Conservation (phyloP, 2,888 invertebrate species). For the Willowsia nigromaculata region DNA sequence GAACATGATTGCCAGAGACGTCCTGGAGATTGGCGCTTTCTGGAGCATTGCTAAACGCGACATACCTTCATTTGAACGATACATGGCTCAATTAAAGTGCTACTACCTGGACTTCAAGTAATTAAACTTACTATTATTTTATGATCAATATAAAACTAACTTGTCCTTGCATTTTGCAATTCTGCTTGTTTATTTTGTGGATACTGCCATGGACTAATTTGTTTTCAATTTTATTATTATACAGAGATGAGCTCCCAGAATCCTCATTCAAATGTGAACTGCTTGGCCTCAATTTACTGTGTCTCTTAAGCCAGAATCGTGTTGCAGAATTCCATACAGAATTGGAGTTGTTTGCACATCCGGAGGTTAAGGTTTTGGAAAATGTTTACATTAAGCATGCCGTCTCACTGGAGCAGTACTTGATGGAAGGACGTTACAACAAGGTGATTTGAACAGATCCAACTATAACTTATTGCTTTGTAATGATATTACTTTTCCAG, state of each 20-base stretch:
- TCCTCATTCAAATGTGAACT: slow-evolving; percentile 97
- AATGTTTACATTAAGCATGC: slow-evolving; percentile 97
- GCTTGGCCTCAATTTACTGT: slow-evolving; percentile 95
- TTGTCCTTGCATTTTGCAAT: too few relatives aligned
- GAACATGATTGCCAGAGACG: slow-evolving; percentile 84
- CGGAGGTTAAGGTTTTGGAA: slow-evolving; percentile 92
- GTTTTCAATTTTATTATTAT: not conserved
- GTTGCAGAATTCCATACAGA: slow-evolving; percentile 99
- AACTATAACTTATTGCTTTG: too few relatives aligned
- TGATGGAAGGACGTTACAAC: slow-evolving; percentile 99
- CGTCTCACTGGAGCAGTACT: slow-evolving; percentile 96
- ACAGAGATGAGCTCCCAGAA: slow-evolving; percentile 89
- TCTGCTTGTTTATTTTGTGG: too few relatives aligned
- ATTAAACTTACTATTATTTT: slow-evolving; percentile 79
- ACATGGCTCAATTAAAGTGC: slow-evolving; percentile 97
- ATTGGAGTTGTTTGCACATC: slow-evolving; percentile 88
- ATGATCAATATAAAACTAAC: not conserved
- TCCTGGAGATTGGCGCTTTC: slow-evolving; percentile 94
- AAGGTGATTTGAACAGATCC: slow-evolving; percentile 85
- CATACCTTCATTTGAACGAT: slow-evolving; percentile 97
- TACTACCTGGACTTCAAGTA: slow-evolving; percentile 97
- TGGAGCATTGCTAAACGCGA: slow-evolving; percentile 96
- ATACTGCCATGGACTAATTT: not conserved
- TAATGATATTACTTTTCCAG: too few relatives aligned
- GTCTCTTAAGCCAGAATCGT: slow-evolving; percentile 95